A percentile compares a stretch with the other conserved stretches of the same genome.
These are phyloP conservation scores for Drosophila dunni DNA, from an alignment of 1,140 invertebrate species.

Conservation along the genomic window DNA sequence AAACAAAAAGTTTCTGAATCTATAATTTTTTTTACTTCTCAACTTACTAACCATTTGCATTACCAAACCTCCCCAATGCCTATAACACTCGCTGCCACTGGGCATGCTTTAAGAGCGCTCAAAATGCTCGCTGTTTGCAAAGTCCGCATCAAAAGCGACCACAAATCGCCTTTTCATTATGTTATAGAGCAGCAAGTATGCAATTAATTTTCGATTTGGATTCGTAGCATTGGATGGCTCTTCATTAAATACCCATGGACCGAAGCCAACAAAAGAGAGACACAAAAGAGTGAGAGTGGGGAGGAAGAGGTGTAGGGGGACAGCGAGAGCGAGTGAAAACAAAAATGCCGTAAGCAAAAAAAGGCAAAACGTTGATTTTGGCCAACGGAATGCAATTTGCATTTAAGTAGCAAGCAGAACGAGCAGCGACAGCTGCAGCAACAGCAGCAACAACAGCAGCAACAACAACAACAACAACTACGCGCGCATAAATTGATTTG, in stretches of 20 bases:
- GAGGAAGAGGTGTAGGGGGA: no score
- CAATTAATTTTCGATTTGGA: conserved; percentile 17
- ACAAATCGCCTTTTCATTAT: conserved; percentile 4
- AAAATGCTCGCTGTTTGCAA: neutral
- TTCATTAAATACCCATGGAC: neutral
- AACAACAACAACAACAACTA: conserved; percentile 3
- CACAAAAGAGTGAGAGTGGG: neutral
- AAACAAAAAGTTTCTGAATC: no score
- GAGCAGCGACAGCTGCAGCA: neutral
- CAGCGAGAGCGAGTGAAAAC: no score
- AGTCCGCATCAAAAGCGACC: conserved; percentile 1
- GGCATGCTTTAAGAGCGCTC: neutral
- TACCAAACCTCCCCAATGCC: no score
- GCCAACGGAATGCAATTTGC: conserved; percentile 35
- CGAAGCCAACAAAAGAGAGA: neutral
- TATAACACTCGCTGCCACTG: neutral
- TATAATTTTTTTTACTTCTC: no score
- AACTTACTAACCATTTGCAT: no score
- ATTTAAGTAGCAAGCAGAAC: conserved; percentile 16
- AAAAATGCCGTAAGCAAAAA: neutral
- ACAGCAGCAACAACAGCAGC: neutral
- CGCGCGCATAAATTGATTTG: conserved; percentile 12
- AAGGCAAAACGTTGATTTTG: conserved; percentile 6
- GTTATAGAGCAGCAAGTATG: conserved; percentile 11
- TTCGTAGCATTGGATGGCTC: neutral